phyloP scores from a whole-genome alignment of 2,113 vertebrate species.

The Catagonus wagneri region DNA sequence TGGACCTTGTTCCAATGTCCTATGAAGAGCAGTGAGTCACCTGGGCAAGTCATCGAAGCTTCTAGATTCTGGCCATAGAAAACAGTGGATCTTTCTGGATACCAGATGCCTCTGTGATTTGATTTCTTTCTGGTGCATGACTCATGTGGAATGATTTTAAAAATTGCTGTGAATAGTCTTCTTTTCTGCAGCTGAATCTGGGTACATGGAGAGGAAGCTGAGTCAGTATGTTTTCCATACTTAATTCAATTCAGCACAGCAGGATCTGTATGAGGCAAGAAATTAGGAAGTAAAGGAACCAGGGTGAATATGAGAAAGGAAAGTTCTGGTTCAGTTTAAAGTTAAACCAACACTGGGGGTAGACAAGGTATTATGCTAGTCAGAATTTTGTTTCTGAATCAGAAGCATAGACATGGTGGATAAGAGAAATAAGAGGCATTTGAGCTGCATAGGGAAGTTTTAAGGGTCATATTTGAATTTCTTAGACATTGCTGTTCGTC shows the following conservation, averaged over 20 bases:
- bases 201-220: conserved; percentile 47
- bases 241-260: conserved; percentile 71
- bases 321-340: conserved; percentile 63
- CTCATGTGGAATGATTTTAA: conserved; percentile 67
- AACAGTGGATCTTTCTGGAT: conserved; percentile 62
- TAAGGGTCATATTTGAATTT: conserved; percentile 50
- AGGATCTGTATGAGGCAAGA: conserved; percentile 62
- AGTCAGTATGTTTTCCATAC: conserved; percentile 42
- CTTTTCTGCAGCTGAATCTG: conserved; percentile 61
- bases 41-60: conserved; percentile 23
- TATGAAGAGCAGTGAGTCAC: not conserved
- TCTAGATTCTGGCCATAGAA: conserved; percentile 43
- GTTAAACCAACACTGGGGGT: conserved; percentile 36
- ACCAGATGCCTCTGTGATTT: conserved; percentile 63
- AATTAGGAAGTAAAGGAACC: conserved; percentile 58
- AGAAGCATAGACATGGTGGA: not conserved
- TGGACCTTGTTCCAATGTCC: not conserved
- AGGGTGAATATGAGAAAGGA: conserved; percentile 14
- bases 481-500: conserved; percentile 49
- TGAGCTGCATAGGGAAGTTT: not conserved
- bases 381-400: conserved; percentile 42
- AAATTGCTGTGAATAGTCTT: conserved; percentile 38
- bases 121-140: conserved; percentile 71
- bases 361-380: conserved; percentile 16
- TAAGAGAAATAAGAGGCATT: conserved; percentile 18